phyloP scores from a whole-genome alignment of 1,140 invertebrate genomes.

The Hestina assimilis region DNA sequence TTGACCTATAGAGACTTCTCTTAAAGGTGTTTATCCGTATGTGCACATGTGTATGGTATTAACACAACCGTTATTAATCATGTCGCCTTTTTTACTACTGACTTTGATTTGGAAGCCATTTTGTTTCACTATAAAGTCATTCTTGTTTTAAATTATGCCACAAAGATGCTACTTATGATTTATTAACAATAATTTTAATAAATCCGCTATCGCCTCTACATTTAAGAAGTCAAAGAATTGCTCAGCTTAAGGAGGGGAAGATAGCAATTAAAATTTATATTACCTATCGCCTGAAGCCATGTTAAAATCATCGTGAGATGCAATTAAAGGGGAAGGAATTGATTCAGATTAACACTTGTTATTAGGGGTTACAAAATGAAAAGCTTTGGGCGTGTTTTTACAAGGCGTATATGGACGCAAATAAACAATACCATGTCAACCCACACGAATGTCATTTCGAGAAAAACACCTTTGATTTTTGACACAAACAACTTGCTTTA shows the following conservation, averaged over 20 bases:
- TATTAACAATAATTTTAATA: neutral
- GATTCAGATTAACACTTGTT: slow-evolving; percentile 32
- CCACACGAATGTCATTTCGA: too few relatives aligned
- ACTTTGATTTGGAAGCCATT: too few relatives aligned
- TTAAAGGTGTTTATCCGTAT: too few relatives aligned
- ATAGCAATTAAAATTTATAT: slow-evolving; percentile 56
- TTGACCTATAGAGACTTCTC: too few relatives aligned
- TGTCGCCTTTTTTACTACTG: too few relatives aligned
- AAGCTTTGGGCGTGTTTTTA: slow-evolving; percentile 1
- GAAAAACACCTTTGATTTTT: too few relatives aligned
- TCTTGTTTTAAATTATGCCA: neutral
- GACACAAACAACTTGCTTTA: too few relatives aligned
- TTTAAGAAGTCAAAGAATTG: slow-evolving; percentile 13
- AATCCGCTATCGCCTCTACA: neutral
- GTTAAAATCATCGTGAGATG: slow-evolving; percentile 28
- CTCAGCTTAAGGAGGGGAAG: slow-evolving; percentile 26
- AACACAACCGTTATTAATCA: too few relatives aligned
- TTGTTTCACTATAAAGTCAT: neutral
- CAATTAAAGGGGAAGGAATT: slow-evolving; percentile 32
- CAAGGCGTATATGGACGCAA: too few relatives aligned
- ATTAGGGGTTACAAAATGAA: slow-evolving; percentile 8
- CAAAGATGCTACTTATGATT: neutral
- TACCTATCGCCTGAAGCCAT: slow-evolving; percentile 37
- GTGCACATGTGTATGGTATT: too few relatives aligned
- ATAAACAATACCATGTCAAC: too few relatives aligned